Percentiles rank a stretch among this genome's conserved stretches.
These are phyloP conservation scores for Mnemiopsis leidyi DNA, from an alignment of 37 sponge, comb jelly and placozoan species.

Conservation along the genomic window DNA sequence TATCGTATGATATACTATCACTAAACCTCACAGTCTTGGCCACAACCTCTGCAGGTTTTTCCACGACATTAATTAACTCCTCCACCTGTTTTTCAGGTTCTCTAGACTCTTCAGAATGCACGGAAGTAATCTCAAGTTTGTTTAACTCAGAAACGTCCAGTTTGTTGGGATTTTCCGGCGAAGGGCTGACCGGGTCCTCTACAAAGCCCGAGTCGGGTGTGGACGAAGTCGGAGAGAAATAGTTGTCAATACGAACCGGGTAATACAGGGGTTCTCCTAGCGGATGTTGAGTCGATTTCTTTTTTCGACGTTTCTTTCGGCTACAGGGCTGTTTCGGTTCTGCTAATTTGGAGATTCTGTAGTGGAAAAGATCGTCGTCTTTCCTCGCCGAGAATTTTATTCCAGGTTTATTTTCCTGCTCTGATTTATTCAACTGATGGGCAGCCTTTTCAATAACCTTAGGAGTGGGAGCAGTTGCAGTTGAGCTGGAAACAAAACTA, in stretches of 20 bases:
- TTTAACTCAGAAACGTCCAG: neutral
- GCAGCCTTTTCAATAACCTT: neutral
- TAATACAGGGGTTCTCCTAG: neutral
- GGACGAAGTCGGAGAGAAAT: slow-evolving; percentile 4
- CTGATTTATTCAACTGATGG: neutral
- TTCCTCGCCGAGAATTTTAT: neutral
- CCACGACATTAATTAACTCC: neutral
- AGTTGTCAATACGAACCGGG: slow-evolving; percentile 17
- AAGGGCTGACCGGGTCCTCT: neutral
- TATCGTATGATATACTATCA: neutral
- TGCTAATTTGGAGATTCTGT: slow-evolving; percentile 5
- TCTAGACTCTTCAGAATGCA: neutral
- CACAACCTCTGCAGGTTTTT: neutral
- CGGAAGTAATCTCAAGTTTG: neutral
- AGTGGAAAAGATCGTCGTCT: neutral
- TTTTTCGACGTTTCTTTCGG: neutral
- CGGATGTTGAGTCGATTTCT: neutral
- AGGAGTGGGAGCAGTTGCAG: neutral
- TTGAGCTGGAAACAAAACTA: neutral
- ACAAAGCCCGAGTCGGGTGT: slow-evolving; percentile 44
- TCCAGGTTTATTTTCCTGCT: neutral
- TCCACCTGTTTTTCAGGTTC: neutral
- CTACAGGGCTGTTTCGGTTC: neutral
- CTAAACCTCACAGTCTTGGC: slow-evolving; percentile 22
- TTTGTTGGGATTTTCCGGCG: neutral